phyloP scores from a whole-genome alignment of 2,888 invertebrate genomes.

The Scaptomyza caliginosa region DNA sequence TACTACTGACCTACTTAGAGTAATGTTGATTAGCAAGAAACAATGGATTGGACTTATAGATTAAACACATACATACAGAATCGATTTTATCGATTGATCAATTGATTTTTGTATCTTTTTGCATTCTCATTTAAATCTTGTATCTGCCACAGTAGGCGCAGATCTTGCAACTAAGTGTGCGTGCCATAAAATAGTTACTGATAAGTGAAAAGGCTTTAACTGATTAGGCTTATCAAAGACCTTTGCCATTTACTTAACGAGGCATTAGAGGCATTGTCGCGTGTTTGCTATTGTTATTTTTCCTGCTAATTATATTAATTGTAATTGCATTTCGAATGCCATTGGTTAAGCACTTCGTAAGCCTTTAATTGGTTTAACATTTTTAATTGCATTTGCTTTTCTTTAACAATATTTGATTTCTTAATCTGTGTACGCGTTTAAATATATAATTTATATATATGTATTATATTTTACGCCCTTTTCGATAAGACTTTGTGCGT shows the following conservation, averaged over 20 bases:
- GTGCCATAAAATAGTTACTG: conserved; percentile 29
- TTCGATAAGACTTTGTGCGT: conserved; percentile 53
- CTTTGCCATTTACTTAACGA: not conserved
- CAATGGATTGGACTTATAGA: not conserved
- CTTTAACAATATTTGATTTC: not conserved
- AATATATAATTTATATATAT: conserved; percentile 2
- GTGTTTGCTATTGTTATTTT: not conserved
- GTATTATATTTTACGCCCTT: not conserved
- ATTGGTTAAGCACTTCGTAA: not conserved
- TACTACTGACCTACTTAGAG: conserved; percentile 32
- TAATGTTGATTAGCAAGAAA: conserved; percentile 8
- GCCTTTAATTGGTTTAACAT: conserved; percentile 12
- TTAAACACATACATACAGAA: not conserved
- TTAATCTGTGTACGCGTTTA: not conserved
- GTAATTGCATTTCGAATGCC: conserved; percentile 3
- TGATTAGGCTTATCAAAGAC: conserved; percentile 37
- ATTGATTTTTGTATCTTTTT: not conserved
- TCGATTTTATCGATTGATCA: not conserved
- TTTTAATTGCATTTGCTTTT: not conserved
- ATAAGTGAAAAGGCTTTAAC: conserved; percentile 24
- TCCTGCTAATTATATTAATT: conserved; percentile 7
- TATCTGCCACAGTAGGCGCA: not conserved
- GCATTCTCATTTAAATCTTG: not conserved
- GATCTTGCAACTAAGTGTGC: not conserved
- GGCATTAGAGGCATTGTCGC: not conserved